Base-by-base conservation (phyloP, 2,888 invertebrate species). In the Xylota sylvarum region DNA sequence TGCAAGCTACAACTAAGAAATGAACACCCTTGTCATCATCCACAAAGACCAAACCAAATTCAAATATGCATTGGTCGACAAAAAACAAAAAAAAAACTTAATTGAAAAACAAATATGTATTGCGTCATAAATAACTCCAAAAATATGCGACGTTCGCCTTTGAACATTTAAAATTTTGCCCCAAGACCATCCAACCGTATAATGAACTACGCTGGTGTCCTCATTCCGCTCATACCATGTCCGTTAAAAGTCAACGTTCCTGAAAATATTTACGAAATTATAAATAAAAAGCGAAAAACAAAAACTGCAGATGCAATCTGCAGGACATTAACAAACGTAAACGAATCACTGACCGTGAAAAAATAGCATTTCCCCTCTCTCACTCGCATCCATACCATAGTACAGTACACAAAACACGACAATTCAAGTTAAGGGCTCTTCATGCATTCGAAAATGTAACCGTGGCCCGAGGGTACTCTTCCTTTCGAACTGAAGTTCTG, bases 331-430 rank as follows among this genome's bases (percentile, higher is more conserved):
- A 67, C 40, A 69, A 78, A 27, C 69, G 35, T 52, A 60, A 77
- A 60, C 67, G 58, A 67, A 58, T 67, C 58, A 35, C 64, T 77
- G 77, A 77, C 77, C 77, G 67, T 77, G 77, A 78, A 78, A 60
- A 69, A 62, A 70, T 43, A 43, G 46, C 52, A 62, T 32, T 70
- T 55, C 27, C 60, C 40, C 48, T n/a, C 12, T 46, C 58, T 37
- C 14, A 14, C 23, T 55, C 50, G 1, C 19, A 37, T 73, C 27
- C 27, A 10, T 10, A 52, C 27, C 27, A 10, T 10, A 52, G 27
- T 10, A 37, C 5, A 12, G 19, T 23, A 40, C 23, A 55, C 56
- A 48, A 37, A 30, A 46, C 35, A 37, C 12, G 67, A 77, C 50
- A 40, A 52, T 43, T 50, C 77, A 69, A 35, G 10, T 50, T 37